phyloP scores from a whole-genome alignment of 37 sponge, comb jelly and placozoan species.

The Spongilla lacustris region DNA sequence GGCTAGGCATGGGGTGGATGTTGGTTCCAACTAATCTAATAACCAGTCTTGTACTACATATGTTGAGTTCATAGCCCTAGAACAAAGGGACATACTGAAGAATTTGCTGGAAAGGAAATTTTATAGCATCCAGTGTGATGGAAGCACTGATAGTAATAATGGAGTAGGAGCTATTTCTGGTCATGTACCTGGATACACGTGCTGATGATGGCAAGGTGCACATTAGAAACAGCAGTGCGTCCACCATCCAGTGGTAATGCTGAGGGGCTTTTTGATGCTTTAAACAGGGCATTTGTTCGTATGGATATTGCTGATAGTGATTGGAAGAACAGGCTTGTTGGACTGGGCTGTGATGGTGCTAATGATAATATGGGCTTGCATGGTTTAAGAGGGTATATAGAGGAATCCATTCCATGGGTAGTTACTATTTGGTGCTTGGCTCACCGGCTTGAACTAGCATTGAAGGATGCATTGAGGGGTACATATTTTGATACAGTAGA shows the following conservation, averaged over 20 bases:
- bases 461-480: conserved; percentile 56
- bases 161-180: conserved; percentile 28
- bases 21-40: conserved; percentile 20
- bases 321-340: conserved; percentile 39
- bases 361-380: conserved; percentile 40
- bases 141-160: background rate
- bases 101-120: background rate
- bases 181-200: conserved; percentile 23
- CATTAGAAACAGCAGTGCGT: conserved; percentile 16
- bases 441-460: conserved; percentile 45
- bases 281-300: background rate
- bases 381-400: conserved; percentile 34
- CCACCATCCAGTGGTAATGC: conserved; percentile 10
- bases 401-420: conserved; percentile 45
- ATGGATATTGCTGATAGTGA: conserved; percentile 19
- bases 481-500: conserved; percentile 34
- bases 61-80: background rate
- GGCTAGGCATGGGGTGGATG: conserved; percentile 48
- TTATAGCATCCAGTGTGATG: background rate
- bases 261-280: conserved; percentile 19
- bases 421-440: conserved; percentile 57
- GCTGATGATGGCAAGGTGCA: conserved; percentile 12
- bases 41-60: background rate
- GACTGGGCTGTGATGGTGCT: conserved; percentile 58
- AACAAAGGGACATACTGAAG: background rate